Conservation (phyloP, 2,888 invertebrate species). For the Agrenia bidenticulata region DNA sequence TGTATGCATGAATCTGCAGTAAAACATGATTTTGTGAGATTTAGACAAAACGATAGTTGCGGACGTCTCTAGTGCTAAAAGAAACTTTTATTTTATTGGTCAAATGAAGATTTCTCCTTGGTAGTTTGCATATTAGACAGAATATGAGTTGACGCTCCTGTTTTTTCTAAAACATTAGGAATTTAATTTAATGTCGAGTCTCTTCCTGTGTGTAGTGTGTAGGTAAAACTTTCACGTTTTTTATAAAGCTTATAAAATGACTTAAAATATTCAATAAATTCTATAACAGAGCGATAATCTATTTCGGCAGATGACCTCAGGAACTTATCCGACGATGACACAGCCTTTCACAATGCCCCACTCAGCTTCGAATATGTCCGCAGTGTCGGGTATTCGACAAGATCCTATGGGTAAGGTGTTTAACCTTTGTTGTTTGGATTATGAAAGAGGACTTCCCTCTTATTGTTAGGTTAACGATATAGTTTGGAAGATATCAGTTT, state of each 20-base stretch:
- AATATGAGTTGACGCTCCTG: too few species aligned
- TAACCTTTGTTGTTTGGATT: not conserved
- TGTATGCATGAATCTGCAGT: too few species aligned
- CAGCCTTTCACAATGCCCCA: conserved; percentile 95
- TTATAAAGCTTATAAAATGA: conserved; percentile 21
- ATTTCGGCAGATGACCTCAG: conserved; percentile 78
- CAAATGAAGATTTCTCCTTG: too few species aligned
- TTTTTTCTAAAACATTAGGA: too few species aligned
- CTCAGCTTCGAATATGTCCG: conserved; percentile 83
- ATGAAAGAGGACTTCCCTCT: not conserved
- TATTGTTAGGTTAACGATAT: not conserved
- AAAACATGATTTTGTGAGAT: too few species aligned
- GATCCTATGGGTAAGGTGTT: conserved; percentile 73
- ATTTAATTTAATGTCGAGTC: too few species aligned
- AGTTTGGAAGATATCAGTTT: conserved; percentile 7
- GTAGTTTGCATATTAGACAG: too few species aligned
- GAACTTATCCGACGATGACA: conserved; percentile 88
- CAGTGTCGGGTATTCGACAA: conserved; percentile 81
- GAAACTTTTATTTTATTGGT: too few species aligned
- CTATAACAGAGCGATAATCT: conserved; percentile 51
- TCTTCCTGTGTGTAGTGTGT: not conserved
- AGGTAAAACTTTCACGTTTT: conserved; percentile 13
- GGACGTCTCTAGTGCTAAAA: too few species aligned
- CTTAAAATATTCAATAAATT: conserved; percentile 1
- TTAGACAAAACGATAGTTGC: too few species aligned